Base-by-base conservation (phyloP, 2,888 invertebrate species). In the Tinea semifulvella region DNA sequence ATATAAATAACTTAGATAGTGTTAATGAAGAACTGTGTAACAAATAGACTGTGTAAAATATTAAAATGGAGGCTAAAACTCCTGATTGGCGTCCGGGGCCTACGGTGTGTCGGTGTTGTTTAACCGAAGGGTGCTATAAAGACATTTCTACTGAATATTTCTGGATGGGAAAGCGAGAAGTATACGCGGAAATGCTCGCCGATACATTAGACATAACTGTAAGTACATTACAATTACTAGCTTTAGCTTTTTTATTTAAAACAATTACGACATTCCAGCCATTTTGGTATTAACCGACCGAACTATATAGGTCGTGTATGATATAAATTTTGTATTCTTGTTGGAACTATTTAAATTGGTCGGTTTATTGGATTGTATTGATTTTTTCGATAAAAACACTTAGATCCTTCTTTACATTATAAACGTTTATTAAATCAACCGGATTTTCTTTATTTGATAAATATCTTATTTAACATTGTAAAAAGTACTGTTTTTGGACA, bases 91-190 rank as follows among this genome's bases (percentile, higher is more conserved):
- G 71, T 53, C 74, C 79, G 54, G 76, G 48, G 18, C 74, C 74
- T 1, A 68, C 70, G 11, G 79, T 80, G 43, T 79, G 79, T 52
- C 69, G 79, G 3, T 79, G 79, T 64, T 79, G 79, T 54, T 58
- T 79, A 2, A 50, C 70, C 0, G 79, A 80, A 49, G 79, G 79
- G 2, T 79, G 79, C 48, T 79, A 80, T 51, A 80, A 80, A 54
- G 79, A 80, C 52, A 77, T 80, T 58, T 75, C 79, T 25, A 77
- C 79, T 10, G 77, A 79, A 64, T 80, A 80, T 61, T 77, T 79
- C 51, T 80, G 79, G 79, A 80, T 80, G 79, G 79, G 79, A 47
- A 76, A 75, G 50, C 61, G 72, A 31, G 79, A 80, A 60, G 75
- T 79, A 20, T 80, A 80, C 50, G 60, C 69, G 2, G 79, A 79